Percentiles rank a stretch among this genome's conserved stretches.
Conservation (phyloP, 2,888 invertebrate species). For the Phengaris alcon region DNA sequence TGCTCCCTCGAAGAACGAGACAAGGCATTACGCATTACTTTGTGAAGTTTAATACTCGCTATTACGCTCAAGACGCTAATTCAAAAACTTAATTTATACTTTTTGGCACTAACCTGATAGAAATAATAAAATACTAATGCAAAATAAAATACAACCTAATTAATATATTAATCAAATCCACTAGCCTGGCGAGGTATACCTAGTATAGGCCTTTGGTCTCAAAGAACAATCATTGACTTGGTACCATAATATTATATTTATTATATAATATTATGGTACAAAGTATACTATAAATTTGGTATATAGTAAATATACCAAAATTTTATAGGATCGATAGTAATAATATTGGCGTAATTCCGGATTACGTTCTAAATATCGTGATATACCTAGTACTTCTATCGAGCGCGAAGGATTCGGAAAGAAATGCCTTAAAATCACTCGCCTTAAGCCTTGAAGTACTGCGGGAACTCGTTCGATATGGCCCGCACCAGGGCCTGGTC, state of each 20-base stretch:
- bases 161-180: constrained; percentile 17
- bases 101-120: neutral
- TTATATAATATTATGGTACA: too few species aligned
- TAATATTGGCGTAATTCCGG: too few species aligned
- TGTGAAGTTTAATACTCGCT: neutral
- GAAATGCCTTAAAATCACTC: too few species aligned
- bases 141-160: neutral
- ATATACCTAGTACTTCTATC: too few species aligned
- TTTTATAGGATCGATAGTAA: neutral
- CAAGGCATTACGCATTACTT: neutral
- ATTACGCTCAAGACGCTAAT: neutral
- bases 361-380: too few species aligned
- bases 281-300: too few species aligned
- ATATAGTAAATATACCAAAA: too few species aligned
- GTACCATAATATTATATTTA: neutral
- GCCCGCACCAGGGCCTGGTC: constrained; percentile 89
- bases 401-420: too few species aligned
- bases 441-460: constrained; percentile 83
- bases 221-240: neutral
- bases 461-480: constrained; percentile 91
- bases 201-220: constrained; percentile 14
- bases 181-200: neutral
- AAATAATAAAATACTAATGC: neutral
- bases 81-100: neutral
- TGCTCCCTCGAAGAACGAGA: neutral